Conservation (phyloP, 2,113 vertebrate genomes). For the Potamarius usumacintae region DNA sequence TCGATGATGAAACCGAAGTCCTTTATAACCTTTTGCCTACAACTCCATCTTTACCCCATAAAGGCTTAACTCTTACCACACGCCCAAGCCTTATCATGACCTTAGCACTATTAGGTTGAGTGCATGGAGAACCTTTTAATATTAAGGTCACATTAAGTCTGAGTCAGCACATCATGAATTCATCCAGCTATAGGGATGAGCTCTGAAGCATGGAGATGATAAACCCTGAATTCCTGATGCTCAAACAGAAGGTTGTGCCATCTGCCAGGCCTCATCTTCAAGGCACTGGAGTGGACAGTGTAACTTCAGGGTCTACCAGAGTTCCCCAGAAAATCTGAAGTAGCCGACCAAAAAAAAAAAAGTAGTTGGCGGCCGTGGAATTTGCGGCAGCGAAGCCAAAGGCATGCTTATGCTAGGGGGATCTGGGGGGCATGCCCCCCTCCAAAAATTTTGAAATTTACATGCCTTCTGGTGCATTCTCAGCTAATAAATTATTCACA, state of each 20-base stretch:
- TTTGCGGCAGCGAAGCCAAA: too few relatives aligned
- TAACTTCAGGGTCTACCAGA: slow-evolving; percentile 18
- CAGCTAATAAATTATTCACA: too few relatives aligned
- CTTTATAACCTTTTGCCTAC: slow-evolving; percentile 14
- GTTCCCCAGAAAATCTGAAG: too few relatives aligned
- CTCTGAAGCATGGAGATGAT: slow-evolving; percentile 50
- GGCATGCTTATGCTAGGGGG: too few relatives aligned
- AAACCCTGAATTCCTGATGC: slow-evolving; percentile 65
- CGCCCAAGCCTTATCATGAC: background rate
- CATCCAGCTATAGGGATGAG: slow-evolving; percentile 38
- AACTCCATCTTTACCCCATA: background rate
- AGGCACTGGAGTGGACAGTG: slow-evolving; percentile 30
- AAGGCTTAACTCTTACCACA: background rate
- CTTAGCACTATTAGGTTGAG: background rate
- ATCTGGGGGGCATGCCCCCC: too few relatives aligned
- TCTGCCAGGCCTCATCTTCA: slow-evolving; percentile 60
- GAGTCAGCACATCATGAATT: slow-evolving; percentile 13
- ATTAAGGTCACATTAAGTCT: too few relatives aligned
- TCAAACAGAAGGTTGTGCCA: slow-evolving; percentile 69
- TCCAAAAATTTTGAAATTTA: too few relatives aligned
- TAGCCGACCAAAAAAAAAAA: too few relatives aligned
- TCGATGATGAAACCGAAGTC: background rate
- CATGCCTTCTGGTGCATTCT: too few relatives aligned
- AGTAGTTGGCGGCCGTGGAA: too few relatives aligned
- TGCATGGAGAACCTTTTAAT: background rate